phyloP scores from a whole-genome alignment of 2,888 invertebrate genomes.

The Aporophyla lueneburgensis region DNA sequence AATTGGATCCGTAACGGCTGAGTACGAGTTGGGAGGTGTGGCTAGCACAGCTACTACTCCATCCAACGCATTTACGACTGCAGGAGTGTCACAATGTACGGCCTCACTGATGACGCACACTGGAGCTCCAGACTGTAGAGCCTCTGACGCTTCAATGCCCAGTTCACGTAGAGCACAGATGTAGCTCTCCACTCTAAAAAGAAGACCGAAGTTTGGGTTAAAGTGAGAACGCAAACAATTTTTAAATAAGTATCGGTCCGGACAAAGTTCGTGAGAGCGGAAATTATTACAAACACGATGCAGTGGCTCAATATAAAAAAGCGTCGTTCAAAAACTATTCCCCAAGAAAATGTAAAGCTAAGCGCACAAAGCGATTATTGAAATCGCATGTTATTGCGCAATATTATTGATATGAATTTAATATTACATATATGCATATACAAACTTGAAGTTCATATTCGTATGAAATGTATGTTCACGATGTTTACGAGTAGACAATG shows the following conservation, averaged over 20 bases:
- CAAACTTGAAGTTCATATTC: background rate
- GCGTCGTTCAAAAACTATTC: too few species aligned
- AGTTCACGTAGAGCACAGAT: slow-evolving; percentile 92
- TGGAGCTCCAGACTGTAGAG: slow-evolving; percentile 79
- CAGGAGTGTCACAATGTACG: slow-evolving; percentile 91
- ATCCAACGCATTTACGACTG: slow-evolving; percentile 81
- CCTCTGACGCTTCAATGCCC: slow-evolving; percentile 90
- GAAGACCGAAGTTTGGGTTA: background rate
- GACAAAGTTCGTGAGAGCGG: background rate
- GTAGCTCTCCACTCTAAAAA: slow-evolving; percentile 91
- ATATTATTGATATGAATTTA: too few species aligned
- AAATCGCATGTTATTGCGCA: too few species aligned
- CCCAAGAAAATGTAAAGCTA: too few species aligned
- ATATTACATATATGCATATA: too few species aligned
- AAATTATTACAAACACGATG: too few species aligned
- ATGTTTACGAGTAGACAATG: too few species aligned
- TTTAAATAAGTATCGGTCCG: background rate
- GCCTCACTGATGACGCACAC: slow-evolving; percentile 86
- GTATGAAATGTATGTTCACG: background rate
- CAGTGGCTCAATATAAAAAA: too few species aligned
- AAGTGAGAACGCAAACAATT: background rate
- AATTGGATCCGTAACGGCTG: slow-evolving; percentile 94
- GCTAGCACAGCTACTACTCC: slow-evolving; percentile 90
- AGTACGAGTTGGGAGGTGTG: slow-evolving; percentile 95
- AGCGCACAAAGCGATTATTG: too few species aligned